Evolutionary conservation across 2,888 invertebrate genomes (phyloP), one percentile per base, ranked within the genome.

Genomic region (Asteroscopus sphinx): DNA sequence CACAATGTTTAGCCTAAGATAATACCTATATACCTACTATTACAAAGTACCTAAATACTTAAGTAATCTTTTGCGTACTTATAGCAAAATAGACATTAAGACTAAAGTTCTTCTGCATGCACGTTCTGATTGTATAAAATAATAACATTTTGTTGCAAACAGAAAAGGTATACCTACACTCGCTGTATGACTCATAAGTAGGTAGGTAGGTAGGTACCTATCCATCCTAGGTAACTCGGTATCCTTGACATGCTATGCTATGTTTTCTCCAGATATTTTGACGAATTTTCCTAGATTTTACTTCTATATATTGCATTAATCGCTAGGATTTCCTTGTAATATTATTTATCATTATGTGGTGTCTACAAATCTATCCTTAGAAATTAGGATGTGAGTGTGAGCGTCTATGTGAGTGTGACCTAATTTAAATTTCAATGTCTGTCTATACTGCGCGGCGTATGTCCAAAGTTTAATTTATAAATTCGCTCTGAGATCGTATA

Each of bases 381-480:
- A 61, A 77, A 72, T 55, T 72, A 59, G 78, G 67, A 69, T 67
- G 73, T 64, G 73, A 67, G 53, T 58, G 45, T 58, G 42, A 42
- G 59, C 48, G 40, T 46, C 46, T 26, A 60, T 65, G 76, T 64
- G 67, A 46, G 70, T 62, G 76, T 77, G 71, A 77, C 73, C 76
- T 69, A 76, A 77, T 78, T 77, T 61, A 68, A 46, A 68, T 70
- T 76, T 70, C 73, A 76, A 70, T 70, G 77, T 73, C 64, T 64
- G 72, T 71, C 62, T 74, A 57, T 68, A 74, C 36, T 70, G 64
- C 67, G 67, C 56, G 40, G 75, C 67, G 63, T 73, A 59, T 57
- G 36, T 54, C 55, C 60, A 68, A 76, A 54, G 30, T 42, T 39
- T 21, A 49, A 25, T 21, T 53, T 30, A 30, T 52, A 49, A 60